Base-by-base conservation (phyloP, 2,113 vertebrate genomes). In the Barnardius zonarius region DNA sequence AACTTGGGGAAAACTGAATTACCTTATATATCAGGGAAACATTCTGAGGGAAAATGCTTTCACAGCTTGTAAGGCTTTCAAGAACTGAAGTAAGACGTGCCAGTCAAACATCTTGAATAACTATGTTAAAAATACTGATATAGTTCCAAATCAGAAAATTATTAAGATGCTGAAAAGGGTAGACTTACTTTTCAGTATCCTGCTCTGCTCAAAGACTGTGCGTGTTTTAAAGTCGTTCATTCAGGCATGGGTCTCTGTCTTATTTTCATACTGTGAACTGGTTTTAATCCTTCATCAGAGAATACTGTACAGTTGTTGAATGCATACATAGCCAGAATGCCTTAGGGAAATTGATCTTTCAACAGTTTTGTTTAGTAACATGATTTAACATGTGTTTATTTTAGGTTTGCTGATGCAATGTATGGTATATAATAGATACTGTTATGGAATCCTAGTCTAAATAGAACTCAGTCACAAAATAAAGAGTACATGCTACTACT, bases 301-400 rank as follows among this genome's bases (percentile, higher is more conserved):
- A 41, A 89, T 39, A 61, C 9, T n/a, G 7, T 54, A 49, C 22
- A 82, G 31, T 88, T 90, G 78, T 61, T 78, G 43, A 89, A 92
- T n/a, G 35, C 8, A 78, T 16, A 68, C n/a, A 67, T 33, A 89
- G 6, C 9, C 52, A 78, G 81, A 57, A 86, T 41, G 39, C 35
- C 31, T 86, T 59, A 31, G 24, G 91, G 66, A 95, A 93, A 92
- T 57, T 68, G 74, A 75, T 86, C 73, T 94, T 93, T 86, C 57
- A 76, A 77, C 74, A 62, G 22, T 80, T 92, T 90, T 79, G 12
- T 86, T 94, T 78, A 78, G 39, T 31, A 91, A 70, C 31, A 43
- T 84, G 35, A 82, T 96, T 96, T 93, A 92, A 25, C 22, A 30
- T 88, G 28, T 48, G 28, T 64, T 90, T 93, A 88, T 93, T 96